Evolutionary conservation across 1,140 invertebrate species (phyloP), one percentile per base, ranked within the genome.

Genomic region (Lysiphlebus fabarum): DNA sequence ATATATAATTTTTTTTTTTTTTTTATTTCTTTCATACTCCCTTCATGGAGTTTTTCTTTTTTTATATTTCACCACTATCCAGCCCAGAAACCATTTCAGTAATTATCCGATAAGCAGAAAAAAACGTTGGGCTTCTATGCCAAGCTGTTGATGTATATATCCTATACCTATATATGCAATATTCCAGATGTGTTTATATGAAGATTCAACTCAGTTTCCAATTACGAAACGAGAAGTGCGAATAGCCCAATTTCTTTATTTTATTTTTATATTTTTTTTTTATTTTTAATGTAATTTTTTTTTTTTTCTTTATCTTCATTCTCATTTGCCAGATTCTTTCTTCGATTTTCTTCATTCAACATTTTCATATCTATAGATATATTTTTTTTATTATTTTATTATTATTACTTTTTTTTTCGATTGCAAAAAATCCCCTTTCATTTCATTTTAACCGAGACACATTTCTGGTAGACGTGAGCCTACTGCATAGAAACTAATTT

Each of bases 81-180:
- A 11, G 5, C 34, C 10, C 41, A 6, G 36, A 63, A 66, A 53
- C 62, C 67, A 60, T 61, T 59, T 57, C 45, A 60, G 65, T 73
- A 73, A 73, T 73, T 72, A 72, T 73, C 69, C 66, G 70, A 73
- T 73, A 70, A 73, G 66, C 67, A 62, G 53, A 64, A 63, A 61
- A 63, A 67, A 7, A 65, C 63, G 43, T 53, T 49, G 47, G 56
- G 37, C 48, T 64, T 64, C 60, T 63, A 63, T 58, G 12, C 33
- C 37, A 62, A 62, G 43, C 59, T 68, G 67, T 65, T 68, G 67
- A 67, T 68, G 68, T 67, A 62, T 62, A 60, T 57, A 62, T n/a
- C n/a, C n/a, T n/a, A n/a, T n/a, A n/a, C n/a, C n/a, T 62, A 58
- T 53, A 65, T 66, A 26, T 26, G 17, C 17, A 4, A 26, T 26